Evolutionary conservation across 1,140 invertebrate species (phyloP), one percentile per base, ranked within the genome.

Genomic region (Drosophila takahashii): DNA sequence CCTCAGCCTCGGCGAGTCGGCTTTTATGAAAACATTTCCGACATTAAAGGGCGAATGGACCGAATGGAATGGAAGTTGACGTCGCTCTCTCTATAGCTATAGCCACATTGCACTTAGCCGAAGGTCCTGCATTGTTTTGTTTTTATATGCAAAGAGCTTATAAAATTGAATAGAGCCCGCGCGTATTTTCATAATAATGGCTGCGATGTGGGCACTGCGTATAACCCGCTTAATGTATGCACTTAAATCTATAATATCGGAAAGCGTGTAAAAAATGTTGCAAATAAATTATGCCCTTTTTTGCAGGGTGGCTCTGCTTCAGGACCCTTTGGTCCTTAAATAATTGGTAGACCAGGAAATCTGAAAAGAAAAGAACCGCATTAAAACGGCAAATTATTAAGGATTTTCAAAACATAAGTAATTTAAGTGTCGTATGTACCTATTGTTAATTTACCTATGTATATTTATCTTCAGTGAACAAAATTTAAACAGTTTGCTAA

Each of bases 241-340:
- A 87, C 83, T 86, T 86, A 87, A 86, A 83, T 86, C 75, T 86
- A 86, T 87, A 75, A 86, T 87, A 86, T 76, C 67, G 67, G 75
- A 61, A 70, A 66, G 61, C 64, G 70, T 79, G 70, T 81, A 75
- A 86, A 83, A 76, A 66, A 64, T 47, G 48, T 66, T 64, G 74
- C 70, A 86, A 61, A 86, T 69, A 87, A 86, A 81, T 86, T 52
- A 86, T 81, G 60, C 39, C 57, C 39, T 57, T 57, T 27, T 58
- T 53, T 45, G 44, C 61, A 80, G 81, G 73, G 66, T 85, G 81
- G 59, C 22, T 34, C 81, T 52, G 41, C 34, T 61, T 50, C 27
- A 2, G 0, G 8, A 32, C 3, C 4, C 13, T 27, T 27, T 16
- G 22, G 22, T 22, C 22, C 22, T 22, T 22, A 22, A 22, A 22